Percentiles rank a stretch among this genome's conserved stretches.
phyloP scores from a whole-genome alignment of 2,797 vertebrate genomes.

The Myiotriccus ornatus region DNA sequence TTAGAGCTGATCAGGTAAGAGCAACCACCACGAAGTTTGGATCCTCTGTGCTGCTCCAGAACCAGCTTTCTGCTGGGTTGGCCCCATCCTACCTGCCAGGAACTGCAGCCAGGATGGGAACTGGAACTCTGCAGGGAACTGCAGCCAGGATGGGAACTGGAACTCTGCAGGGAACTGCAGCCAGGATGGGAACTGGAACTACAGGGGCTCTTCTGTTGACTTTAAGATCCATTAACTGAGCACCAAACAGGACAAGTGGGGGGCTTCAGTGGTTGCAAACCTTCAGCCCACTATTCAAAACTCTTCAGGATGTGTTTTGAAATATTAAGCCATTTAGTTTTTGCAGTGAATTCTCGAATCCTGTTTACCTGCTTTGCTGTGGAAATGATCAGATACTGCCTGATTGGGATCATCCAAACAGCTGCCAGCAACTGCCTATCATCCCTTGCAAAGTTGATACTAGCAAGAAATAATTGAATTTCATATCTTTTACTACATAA shows the following conservation, averaged over 20 bases:
- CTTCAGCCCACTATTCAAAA: background rate
- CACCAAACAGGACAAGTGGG: background rate
- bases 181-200: background rate
- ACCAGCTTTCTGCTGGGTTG: background rate
- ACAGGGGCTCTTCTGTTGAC: rapidly evolving
- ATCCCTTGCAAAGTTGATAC: background rate
- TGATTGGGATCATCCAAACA: background rate
- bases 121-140: rapidly evolving
- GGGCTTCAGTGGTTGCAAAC: background rate
- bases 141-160: background rate
- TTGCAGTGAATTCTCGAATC: background rate
- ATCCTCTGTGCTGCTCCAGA: background rate
- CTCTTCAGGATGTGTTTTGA: background rate
- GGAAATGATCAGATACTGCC: background rate
- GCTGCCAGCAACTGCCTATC: background rate
- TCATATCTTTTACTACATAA: slow-evolving; percentile 21
- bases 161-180: rapidly evolving
- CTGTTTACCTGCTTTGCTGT: background rate
- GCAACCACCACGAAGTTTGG: background rate
- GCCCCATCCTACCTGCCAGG: rapidly evolving
- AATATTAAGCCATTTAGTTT: background rate
- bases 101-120: background rate
- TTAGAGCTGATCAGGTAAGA: background rate
- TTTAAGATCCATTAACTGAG: background rate
- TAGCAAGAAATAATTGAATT: slow-evolving; percentile 40